phyloP scores from a whole-genome alignment of 2,113 vertebrate genomes.

The Amblyopsis rosae region DNA sequence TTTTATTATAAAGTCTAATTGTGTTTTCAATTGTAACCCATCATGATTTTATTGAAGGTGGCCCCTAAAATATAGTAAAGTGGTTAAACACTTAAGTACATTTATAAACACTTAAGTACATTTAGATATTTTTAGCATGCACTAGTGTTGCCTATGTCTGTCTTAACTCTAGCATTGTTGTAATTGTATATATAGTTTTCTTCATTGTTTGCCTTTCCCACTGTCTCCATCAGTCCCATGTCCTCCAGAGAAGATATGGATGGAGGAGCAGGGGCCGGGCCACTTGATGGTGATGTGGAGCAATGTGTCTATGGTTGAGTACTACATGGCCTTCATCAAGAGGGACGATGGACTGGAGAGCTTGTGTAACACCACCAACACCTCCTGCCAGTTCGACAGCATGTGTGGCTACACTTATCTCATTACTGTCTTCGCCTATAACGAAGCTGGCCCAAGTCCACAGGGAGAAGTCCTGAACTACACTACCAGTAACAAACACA shows the following conservation, averaged over 20 bases:
- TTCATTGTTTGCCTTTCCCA: neutral
- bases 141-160: too few species aligned
- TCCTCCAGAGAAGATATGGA: conserved; percentile 76
- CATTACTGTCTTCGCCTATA: conserved; percentile 87
- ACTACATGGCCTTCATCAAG: conserved; percentile 88
- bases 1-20: too few species aligned
- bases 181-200: neutral
- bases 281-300: conserved; percentile 84
- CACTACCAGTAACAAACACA: conserved; percentile 81
- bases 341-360: conserved; percentile 86
- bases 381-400: conserved; percentile 80
- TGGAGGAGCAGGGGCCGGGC: conserved; percentile 77
- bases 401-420: conserved; percentile 89
- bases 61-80: too few species aligned
- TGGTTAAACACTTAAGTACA: too few species aligned
- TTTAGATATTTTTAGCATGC: too few species aligned
- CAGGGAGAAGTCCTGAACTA: conserved; percentile 82
- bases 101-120: too few species aligned
- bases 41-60: too few species aligned
- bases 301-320: conserved; percentile 70
- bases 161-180: too few species aligned
- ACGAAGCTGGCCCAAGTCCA: conserved; percentile 84
- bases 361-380: conserved; percentile 85
- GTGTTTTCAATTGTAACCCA: too few species aligned
- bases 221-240: conserved; percentile 80